Evolutionary conservation across 2,113 vertebrate genomes (phyloP), one percentile per base, ranked within the genome.

Genomic region (Callopanchax toddi): DNA sequence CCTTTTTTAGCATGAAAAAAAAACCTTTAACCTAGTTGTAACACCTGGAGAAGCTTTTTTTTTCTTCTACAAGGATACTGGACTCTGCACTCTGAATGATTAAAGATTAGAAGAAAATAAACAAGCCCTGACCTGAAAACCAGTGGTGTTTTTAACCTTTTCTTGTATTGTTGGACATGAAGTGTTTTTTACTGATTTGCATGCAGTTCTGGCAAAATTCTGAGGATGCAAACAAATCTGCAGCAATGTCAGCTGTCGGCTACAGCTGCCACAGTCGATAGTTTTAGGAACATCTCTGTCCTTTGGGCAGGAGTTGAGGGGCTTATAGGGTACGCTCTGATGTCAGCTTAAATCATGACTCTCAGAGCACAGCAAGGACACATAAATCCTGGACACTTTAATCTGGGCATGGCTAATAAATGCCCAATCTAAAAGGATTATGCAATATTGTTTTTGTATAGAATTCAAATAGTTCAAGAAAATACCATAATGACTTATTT

Each of bases 221-320:
- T 44, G 3, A 66, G 50, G 43, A 44, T 42, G 53, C 32, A 21
- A 50, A 51, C 1, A 42, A 48, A 36, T 58, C 22, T 25, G 17
- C 23, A 42, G 20, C 44, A 45, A n/a, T 11, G 1, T 69, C 51
- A 48, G 11, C 50, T 18, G 45, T 25, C 51, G 34, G 36, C 15
- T 10, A 17, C 55, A 76, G 63, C 72, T 70, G 60, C 20, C 52
- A 56, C 34, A 11, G 60, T 64, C 58, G 23, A 9, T 11, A 32
- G 17, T 45, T 67, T 70, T 39, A 34, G 55, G 60, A 42, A 64
- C 75, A 64, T 59, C 23, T 76, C 18, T 70, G 73, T 64, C 70
- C 65, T 39, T 20, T 76, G 63, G 75, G 62, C 53, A 67, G 37
- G 49, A 63, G 52, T 74, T 18, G 68, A 70, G 43, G 16, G 26